Base-by-base conservation (phyloP, 2,113 vertebrate genomes). In the Pterophyllum scalare region DNA sequence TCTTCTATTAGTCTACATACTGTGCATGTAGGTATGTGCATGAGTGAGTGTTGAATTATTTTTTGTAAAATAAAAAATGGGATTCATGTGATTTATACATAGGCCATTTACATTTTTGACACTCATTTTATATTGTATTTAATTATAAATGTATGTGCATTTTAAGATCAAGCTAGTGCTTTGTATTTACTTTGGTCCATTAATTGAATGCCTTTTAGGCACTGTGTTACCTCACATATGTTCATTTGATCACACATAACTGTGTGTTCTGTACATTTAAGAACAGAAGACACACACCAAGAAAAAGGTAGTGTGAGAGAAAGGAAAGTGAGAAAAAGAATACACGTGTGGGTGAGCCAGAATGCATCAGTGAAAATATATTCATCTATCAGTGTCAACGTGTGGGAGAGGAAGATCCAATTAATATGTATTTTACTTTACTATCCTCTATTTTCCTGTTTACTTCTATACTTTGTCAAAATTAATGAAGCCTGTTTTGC, bases 351-450 rank as follows among this genome's bases (percentile, higher is more conserved):
- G 92, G 92, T 85, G 94, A 94, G 79, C 89, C 79, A 92, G 84
- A 93, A 91, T 74, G 85, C 85, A 87, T 86, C 81, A 81, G 88
- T 91, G 90, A 87, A 93, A 93, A 95, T 91, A 85, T 89, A 92
- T 93, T 94, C 91, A 93, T 93, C 91, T 64, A 67, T 88, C 86
- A 78, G 88, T 61, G 38, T 92, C 91, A 88, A 80, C 60, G 89
- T 91, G 94, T 94, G 92, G 95, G 91, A 93, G 91, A 94, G 65
- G 80, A 92, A 83, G 62, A 89, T 82, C 83, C 82, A 94, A 93
- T 95, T 94, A 91, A 92, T 88, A 89, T 92, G 76, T 75, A 77
- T 90, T 93, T 80, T 33, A 77, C 80, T 85, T 86, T 82, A 75
- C 79, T 86, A 59, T 88, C 5, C 52, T 86, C 19, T 75, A 59